A percentile compares a stretch with the other conserved stretches of the same genome.
phyloP scores from a whole-genome alignment of 2,797 vertebrate species.

The Brachyrhaphis roseni region DNA sequence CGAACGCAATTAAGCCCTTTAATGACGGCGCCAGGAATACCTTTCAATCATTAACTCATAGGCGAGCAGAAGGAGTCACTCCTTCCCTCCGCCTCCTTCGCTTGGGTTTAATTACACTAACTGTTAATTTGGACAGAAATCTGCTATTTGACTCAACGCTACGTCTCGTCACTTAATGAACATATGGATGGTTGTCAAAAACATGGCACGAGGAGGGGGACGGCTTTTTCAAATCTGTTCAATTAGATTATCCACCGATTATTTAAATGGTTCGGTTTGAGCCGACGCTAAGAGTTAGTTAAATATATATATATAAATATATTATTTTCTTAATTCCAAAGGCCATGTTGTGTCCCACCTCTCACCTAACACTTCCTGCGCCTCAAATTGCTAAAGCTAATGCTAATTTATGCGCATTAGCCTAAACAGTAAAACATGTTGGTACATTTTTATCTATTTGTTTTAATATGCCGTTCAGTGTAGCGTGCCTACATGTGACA shows the following conservation, averaged over 20 bases:
- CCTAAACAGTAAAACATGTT: background rate
- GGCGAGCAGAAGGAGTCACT: slow-evolving; percentile 62
- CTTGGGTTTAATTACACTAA: slow-evolving; percentile 64
- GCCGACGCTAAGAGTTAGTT: background rate
- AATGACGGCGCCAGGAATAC: slow-evolving; percentile 66
- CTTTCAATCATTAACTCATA: slow-evolving; percentile 54
- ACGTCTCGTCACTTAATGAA: slow-evolving; percentile 46
- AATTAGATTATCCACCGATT: slow-evolving; percentile 31
- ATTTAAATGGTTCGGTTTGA: slow-evolving; percentile 12
- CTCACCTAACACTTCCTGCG: background rate
- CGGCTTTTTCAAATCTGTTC: slow-evolving; percentile 24
- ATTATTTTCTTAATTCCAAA: too few species aligned
- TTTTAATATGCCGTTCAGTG: background rate
- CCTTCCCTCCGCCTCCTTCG: slow-evolving; percentile 7
- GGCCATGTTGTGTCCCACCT: background rate
- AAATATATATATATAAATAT: too few species aligned
- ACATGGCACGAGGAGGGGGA: slow-evolving; percentile 9
- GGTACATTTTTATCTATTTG: background rate
- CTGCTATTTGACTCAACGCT: slow-evolving; percentile 54
- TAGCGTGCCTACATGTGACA: background rate
- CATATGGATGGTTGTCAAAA: slow-evolving; percentile 66
- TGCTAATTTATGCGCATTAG: background rate
- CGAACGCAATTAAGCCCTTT: slow-evolving; percentile 66
- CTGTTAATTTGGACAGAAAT: slow-evolving; percentile 70
- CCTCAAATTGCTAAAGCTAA: background rate